These are phyloP conservation scores for Aphyosemion australe DNA, from an alignment of 2,113 vertebrate species.

Conservation along the genomic window DNA sequence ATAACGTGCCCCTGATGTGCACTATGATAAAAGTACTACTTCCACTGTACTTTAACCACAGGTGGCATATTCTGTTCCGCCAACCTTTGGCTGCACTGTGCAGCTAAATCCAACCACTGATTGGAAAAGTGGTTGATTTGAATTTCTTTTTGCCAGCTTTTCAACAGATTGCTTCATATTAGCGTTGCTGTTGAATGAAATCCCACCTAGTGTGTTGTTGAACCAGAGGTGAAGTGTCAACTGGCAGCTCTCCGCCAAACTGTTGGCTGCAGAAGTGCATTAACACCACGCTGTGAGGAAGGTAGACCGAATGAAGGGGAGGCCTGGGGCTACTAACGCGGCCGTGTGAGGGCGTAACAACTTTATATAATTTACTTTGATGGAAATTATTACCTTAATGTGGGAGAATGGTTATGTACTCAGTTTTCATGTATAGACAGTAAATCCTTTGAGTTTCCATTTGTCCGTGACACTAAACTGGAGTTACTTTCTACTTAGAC, in stretches of 20 bases:
- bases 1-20: too few species aligned
- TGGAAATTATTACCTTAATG: constrained; percentile 32
- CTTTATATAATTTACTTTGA: constrained; percentile 48
- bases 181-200: not conserved
- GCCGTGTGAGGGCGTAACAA: constrained; percentile 48
- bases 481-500: too few species aligned
- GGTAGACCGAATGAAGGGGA: constrained; percentile 47
- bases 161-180: not conserved
- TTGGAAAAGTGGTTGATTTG: not conserved
- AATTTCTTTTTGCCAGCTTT: constrained; percentile 1
- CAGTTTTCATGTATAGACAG: too few species aligned
- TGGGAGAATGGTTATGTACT: not conserved
- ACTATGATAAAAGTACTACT: too few species aligned
- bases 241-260: constrained; percentile 63
- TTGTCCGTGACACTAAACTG: not conserved
- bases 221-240: constrained; percentile 70
- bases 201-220: constrained; percentile 49
- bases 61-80: not conserved
- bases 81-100: not conserved
- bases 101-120: not conserved
- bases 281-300: constrained; percentile 67
- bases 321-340: constrained; percentile 64
- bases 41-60: not conserved
- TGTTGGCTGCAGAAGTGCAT: constrained; percentile 70
- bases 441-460: not conserved